Percentiles rank a stretch among this genome's conserved stretches.
phyloP scores from a whole-genome alignment of 2,113 vertebrate species.

The Cavia porcellus region DNA sequence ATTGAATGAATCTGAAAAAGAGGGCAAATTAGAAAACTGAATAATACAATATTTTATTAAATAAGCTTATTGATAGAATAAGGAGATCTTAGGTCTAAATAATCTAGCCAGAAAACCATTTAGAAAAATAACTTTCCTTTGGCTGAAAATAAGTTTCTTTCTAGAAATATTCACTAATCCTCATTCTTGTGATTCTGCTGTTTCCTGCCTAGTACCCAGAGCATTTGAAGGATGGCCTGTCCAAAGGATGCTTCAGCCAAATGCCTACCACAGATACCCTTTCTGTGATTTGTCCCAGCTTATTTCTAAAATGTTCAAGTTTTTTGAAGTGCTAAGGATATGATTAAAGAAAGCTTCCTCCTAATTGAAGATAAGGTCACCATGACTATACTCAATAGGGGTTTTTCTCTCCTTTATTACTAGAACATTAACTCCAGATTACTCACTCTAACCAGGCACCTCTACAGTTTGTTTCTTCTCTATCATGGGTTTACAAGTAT shows the following conservation, averaged over 20 bases:
- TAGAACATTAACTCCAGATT: background rate
- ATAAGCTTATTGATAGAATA: background rate
- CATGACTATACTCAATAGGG: background rate
- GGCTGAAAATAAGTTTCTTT: slow-evolving; percentile 35
- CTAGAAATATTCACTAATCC: background rate
- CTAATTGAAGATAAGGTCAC: background rate
- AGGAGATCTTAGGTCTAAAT: background rate
- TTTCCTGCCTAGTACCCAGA: background rate
- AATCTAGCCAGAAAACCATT: background rate
- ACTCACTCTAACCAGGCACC: background rate
- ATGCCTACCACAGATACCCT: background rate
- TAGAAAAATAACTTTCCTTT: slow-evolving; percentile 31
- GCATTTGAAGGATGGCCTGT: background rate
- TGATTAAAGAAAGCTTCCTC: background rate
- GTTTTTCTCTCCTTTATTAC: background rate
- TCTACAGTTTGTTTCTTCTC: background rate
- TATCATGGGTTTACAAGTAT: background rate
- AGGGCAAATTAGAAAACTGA: background rate
- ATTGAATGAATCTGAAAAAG: slow-evolving; percentile 12
- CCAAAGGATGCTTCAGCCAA: background rate
- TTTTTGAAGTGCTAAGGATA: background rate
- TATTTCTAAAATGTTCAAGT: background rate
- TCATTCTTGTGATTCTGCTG: background rate
- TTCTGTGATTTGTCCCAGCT: background rate
- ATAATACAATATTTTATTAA: background rate